Conservation (phyloP, 2,113 vertebrate genomes). For the Tragelaphus scriptus region DNA sequence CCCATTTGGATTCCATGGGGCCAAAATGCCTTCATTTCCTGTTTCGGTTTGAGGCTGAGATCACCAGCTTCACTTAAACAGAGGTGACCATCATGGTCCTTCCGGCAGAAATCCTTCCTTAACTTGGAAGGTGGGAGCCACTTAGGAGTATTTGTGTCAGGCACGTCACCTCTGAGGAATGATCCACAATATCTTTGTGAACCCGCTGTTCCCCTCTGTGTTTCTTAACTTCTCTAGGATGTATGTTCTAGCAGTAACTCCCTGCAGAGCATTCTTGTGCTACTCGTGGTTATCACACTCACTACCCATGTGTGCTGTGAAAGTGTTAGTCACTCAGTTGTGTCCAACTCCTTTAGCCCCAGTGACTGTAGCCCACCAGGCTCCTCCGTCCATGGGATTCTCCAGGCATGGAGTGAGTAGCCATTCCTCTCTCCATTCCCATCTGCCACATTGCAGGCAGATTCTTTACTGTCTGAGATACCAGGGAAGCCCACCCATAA, state of each 20-base stretch:
- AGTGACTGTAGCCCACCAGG: background rate
- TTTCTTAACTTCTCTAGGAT: background rate
- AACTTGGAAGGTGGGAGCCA: background rate
- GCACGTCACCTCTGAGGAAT: background rate
- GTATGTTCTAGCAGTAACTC: no score
- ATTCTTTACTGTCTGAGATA: background rate
- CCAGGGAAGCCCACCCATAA: background rate
- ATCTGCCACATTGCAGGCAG: background rate
- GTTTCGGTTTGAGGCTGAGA: background rate
- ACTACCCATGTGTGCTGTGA: background rate
- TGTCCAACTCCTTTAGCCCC: background rate
- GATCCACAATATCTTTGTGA: background rate
- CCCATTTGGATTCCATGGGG: background rate
- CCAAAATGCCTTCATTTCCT: background rate
- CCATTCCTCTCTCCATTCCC: background rate
- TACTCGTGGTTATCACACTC: background rate
- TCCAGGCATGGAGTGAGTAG: background rate
- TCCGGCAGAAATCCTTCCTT: background rate
- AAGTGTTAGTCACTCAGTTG: background rate
- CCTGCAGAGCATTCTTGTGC: background rate
- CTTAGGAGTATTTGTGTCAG: background rate
- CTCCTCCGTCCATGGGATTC: background rate
- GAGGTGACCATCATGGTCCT: background rate
- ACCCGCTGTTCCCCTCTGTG: rapidly evolving
- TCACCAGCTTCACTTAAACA: background rate